A percentile compares a stretch with the other conserved stretches of the same genome.
Evolutionary conservation across 2,888 invertebrate genomes (phyloP).

Genomic region (Exephanes ischioxanthus): DNA sequence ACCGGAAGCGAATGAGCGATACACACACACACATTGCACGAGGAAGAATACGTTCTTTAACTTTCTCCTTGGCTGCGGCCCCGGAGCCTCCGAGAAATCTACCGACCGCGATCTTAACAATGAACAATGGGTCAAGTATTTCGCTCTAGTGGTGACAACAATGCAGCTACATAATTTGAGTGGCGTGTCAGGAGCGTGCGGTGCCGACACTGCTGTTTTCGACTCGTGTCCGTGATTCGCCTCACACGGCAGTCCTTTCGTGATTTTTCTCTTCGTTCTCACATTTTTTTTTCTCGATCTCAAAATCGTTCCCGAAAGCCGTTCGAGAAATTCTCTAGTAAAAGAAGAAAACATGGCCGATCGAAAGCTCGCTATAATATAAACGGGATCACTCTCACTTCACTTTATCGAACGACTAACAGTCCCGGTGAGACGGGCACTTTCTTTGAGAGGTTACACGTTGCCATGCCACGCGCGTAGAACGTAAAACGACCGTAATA

Average conservation of each 20-base stretch:
- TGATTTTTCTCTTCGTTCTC: too few species aligned
- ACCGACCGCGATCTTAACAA: constrained; percentile 67
- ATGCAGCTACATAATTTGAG: constrained; percentile 76
- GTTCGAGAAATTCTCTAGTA: too few species aligned
- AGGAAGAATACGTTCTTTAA: background rate
- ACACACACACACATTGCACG: background rate
- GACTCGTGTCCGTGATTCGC: background rate
- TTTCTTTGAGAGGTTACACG: constrained; percentile 13
- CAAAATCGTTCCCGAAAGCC: too few species aligned
- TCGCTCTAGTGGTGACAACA: constrained; percentile 68
- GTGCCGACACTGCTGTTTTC: constrained; percentile 10
- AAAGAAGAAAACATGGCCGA: background rate
- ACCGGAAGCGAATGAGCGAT: background rate
- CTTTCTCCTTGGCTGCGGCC: constrained; percentile 9
- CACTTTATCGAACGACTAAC: background rate
- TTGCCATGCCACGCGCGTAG: background rate
- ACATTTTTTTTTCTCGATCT: too few species aligned
- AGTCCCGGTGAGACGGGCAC: background rate
- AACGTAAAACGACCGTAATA: constrained; percentile 2
- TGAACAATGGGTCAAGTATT: constrained; percentile 76
- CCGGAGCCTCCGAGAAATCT: constrained; percentile 39
- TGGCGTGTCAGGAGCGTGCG: constrained; percentile 63
- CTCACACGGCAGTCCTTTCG: too few species aligned
- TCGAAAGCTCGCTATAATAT: background rate
- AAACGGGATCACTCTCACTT: background rate